phyloP scores from a whole-genome alignment of 2,113 vertebrate genomes.

The Xenopus borealis region DNA sequence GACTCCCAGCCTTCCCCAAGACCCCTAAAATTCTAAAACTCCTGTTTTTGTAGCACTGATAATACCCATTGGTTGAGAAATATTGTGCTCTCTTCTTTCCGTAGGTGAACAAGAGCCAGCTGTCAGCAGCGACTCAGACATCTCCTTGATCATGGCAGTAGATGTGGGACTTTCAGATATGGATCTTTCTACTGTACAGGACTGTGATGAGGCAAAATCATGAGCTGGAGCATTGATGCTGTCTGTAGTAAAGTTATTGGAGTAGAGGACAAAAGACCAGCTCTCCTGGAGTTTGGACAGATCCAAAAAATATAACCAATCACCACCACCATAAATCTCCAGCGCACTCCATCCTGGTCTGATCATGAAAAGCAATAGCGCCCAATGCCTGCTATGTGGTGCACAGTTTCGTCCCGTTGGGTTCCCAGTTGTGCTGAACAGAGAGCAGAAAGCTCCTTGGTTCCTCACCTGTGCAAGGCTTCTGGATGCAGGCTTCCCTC shows the following conservation, averaged over 20 bases:
- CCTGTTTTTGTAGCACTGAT: too few species aligned
- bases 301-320: constrained; percentile 54
- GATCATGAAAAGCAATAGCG: constrained; percentile 70
- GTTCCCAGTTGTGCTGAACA: constrained; percentile 44
- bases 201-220: constrained; percentile 80
- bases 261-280: constrained; percentile 50
- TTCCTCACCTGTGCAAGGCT: constrained; percentile 42
- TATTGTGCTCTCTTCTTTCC: constrained; percentile 23
- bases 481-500: constrained; percentile 42
- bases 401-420: constrained; percentile 51
- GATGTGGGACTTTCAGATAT: constrained; percentile 81
- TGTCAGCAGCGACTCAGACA: constrained; percentile 86
- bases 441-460: constrained; percentile 50
- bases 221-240: constrained; percentile 58
- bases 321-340: constrained; percentile 52
- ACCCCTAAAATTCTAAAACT: too few species aligned
- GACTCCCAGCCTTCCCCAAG: too few species aligned
- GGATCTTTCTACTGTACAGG: constrained; percentile 81
- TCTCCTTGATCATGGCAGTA: constrained; percentile 80
- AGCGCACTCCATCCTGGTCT: constrained; percentile 54
- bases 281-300: constrained; percentile 52
- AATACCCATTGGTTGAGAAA: too few species aligned
- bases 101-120: constrained; percentile 84
- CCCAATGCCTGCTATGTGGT: constrained; percentile 57
- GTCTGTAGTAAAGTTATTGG: constrained; percentile 38